phyloP scores from a whole-genome alignment of 1,140 invertebrate genomes.

The Zophobas atratus region DNA sequence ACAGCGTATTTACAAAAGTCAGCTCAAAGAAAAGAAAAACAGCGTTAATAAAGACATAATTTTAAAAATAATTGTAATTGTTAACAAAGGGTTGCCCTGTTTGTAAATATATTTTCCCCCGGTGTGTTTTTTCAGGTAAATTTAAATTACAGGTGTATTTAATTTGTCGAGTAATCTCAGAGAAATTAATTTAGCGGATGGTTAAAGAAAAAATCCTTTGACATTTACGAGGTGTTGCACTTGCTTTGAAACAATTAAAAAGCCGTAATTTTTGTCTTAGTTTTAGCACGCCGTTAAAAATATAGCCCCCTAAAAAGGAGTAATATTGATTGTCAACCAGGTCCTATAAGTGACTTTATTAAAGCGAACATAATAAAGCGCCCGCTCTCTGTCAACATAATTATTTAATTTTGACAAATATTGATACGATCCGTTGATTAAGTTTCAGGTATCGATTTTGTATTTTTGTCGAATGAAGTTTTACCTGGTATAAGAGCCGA shows the following conservation, averaged over 20 bases:
- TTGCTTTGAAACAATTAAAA: background rate
- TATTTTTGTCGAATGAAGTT: background rate
- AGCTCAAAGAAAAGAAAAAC: too few relatives aligned
- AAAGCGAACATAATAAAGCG: conserved; percentile 46
- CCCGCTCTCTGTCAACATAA: conserved; percentile 39
- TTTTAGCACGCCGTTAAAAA: conserved; percentile 22
- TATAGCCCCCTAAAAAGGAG: conserved; percentile 15
- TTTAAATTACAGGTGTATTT: too few relatives aligned
- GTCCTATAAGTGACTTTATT: conserved; percentile 36
- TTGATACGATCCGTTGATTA: conserved; percentile 46
- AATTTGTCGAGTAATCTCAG: too few relatives aligned
- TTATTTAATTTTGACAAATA: conserved; percentile 46
- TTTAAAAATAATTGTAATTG: too few relatives aligned
- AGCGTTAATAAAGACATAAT: too few relatives aligned
- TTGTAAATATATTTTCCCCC: too few relatives aligned
- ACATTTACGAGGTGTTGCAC: too few relatives aligned
- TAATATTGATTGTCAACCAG: conserved; percentile 38
- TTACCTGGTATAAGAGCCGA: background rate
- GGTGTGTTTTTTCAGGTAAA: too few relatives aligned
- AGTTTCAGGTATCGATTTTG: conserved; percentile 39
- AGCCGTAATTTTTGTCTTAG: conserved; percentile 3
- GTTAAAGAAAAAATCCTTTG: too few relatives aligned
- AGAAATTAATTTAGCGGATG: too few relatives aligned
- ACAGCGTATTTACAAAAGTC: too few relatives aligned
- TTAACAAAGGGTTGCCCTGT: too few relatives aligned